These are phyloP conservation scores for Aphis craccivora DNA, from an alignment of 1,140 invertebrate genomes.

Conservation along the genomic window DNA sequence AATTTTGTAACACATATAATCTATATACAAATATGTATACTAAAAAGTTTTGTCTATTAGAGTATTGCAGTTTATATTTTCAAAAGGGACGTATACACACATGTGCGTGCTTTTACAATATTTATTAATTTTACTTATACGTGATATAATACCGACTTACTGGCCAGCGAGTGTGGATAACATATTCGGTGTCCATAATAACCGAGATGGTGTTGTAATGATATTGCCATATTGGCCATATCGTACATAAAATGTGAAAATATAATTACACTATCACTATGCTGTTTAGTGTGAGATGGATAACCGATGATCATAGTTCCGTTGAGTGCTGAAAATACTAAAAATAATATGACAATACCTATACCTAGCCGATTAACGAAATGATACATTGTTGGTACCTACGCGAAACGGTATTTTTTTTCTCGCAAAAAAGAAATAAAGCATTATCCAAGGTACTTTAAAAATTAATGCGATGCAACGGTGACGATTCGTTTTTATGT, in stretches of 20 bases:
- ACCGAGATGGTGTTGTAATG: neutral
- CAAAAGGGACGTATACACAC: too few species aligned
- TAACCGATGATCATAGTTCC: neutral
- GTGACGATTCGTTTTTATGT: neutral
- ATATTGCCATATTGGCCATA: neutral
- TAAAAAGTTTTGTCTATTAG: too few species aligned
- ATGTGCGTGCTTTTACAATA: neutral
- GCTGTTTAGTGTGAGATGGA: neutral
- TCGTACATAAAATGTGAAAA: neutral
- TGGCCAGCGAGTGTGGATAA: too few species aligned
- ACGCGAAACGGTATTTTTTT: neutral
- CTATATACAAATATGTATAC: too few species aligned
- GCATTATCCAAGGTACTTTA: neutral
- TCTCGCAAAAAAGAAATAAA: neutral
- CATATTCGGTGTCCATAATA: too few species aligned
- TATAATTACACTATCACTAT: neutral
- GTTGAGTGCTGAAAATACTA: neutral
- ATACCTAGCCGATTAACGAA: neutral
- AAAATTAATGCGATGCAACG: neutral
- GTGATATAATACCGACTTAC: too few species aligned
- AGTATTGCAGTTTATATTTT: too few species aligned
- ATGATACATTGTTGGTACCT: neutral
- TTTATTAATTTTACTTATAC: too few species aligned
- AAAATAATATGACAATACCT: neutral
- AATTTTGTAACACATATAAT: too few species aligned